Base-by-base conservation (phyloP, 2,113 vertebrate species). In the Corvus cornix region DNA sequence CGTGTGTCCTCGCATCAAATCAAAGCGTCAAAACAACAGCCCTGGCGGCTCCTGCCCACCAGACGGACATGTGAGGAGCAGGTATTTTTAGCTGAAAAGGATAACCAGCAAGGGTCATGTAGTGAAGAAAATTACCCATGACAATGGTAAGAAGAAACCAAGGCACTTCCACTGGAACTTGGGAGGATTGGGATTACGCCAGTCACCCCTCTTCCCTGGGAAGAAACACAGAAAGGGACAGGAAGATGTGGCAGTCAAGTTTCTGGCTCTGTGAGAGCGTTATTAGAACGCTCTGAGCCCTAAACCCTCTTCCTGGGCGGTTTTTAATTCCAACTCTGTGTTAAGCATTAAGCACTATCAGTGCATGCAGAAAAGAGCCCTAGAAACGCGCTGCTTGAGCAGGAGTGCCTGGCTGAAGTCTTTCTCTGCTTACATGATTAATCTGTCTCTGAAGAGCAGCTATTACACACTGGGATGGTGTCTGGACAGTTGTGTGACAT, bases 1-100 rank as follows among this genome's bases (percentile, higher is more conserved):
- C 23, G 3, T 20, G 68, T 74, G 63, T 85, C 63, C 84, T 93
- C 41, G 2, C 84, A 74, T 53, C 89, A 80, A 91, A 96, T 78
- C 80, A 68, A 92, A 94, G 66, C 30, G 72, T 80, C 90, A 74
- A 66, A 96, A 94, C 85, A 91, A 80, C 75, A 86, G 30, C 43
- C 55, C 24, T 1, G 0, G 1, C 51, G 20, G 87, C 79, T 80
- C 30, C 85, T 74, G 82, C 75, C 72, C 46, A 24, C 87, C 16
- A 8, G n/a, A 52, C 0, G 0, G 77, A 75, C 84, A 91, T 76
- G 67, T 68, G 81, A 89, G 28, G 81, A 87, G 35, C 21, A 39
- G 78, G 5, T 64, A 80, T 78, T 91, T 95, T 91, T 74, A 82
- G 80, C 5, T 49, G 60, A 58, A 92, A 95, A 55, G 73, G 49